Base-by-base conservation (phyloP, 2,113 vertebrate species). In the Pycnonotus jocosus region DNA sequence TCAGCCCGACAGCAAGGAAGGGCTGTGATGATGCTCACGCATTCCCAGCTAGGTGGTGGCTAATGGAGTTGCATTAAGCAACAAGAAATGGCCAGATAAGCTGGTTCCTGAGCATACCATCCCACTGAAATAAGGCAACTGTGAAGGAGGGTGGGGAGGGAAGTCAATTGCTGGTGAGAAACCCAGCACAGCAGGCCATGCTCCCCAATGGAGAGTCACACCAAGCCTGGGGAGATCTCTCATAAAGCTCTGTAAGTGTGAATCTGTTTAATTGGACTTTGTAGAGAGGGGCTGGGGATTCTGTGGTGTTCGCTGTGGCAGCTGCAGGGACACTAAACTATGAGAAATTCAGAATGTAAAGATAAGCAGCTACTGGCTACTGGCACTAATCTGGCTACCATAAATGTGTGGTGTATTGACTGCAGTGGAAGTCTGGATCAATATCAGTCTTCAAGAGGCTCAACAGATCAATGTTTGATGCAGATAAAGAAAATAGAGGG, bases 391-490 rank as follows among this genome's bases (percentile, higher is more conserved):
- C 74, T 62, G 81, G 24, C 28, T 38, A 9, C 24, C 10, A 62
- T 64, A 53, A 48, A 69, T 92, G 64, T 70, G 88, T 44, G 61
- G 50, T 5, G 2, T 73, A 93, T 95, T 86, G 92, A 84, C 86
- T 14, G 24, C 14, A 3, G 70, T 88, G 68, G 92, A 69, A 76
- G 74, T 65, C 24, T 30, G 72, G 90, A 74, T 96, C 83, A 22
- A 70, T 96, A 73, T n/a, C 54, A 15, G 64, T 74, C 84, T 92
- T 86, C 80, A 61, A 70, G 79, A 84, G 37, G 70, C 57, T 96
- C 90, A 80, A 74, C 78, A 92, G 83, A 86, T 97, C 81, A n/a
- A 86, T 92, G 48, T 85, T 81, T 90, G 90, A 81, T 93, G 83
- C 42, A 61, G 74, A 78, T 79, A 81, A 88, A 88, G 81, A 69